Evolutionary conservation across 2,797 vertebrate species (phyloP).

Genomic region (Cheirogaleus major): DNA sequence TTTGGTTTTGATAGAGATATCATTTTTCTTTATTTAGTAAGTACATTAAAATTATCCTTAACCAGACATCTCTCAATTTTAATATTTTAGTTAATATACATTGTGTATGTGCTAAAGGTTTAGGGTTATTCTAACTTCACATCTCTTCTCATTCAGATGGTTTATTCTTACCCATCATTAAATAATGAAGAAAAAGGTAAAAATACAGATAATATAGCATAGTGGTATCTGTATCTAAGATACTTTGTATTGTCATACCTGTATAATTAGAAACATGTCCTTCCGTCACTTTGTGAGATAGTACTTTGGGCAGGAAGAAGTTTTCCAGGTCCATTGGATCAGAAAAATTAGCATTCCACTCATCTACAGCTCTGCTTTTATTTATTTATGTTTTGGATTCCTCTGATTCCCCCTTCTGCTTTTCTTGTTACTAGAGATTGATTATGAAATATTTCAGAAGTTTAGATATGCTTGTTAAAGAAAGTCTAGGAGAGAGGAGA

Average conservation of each 20-base stretch:
- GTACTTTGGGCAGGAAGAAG: not conserved
- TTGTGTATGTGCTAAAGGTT: not conserved
- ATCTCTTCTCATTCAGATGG: not conserved
- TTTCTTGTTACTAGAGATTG: not conserved
- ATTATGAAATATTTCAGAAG: slow-evolving; percentile 19
- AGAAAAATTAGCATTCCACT: not conserved
- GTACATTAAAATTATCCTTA: not conserved
- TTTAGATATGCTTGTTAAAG: slow-evolving; percentile 29
- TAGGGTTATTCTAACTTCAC: not conserved
- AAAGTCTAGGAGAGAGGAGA: not conserved
- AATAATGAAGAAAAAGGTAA: slow-evolving; percentile 12
- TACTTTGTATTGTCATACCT: not conserved
- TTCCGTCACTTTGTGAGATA: slow-evolving; percentile 2
- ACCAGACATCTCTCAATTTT: not conserved
- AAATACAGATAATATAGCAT: not conserved
- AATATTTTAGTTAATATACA: slow-evolving; percentile 35
- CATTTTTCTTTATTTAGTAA: not conserved
- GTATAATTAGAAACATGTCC: not conserved
- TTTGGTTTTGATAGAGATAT: not conserved
- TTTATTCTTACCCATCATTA: not conserved
- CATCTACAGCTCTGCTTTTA: not conserved
- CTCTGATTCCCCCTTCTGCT: not conserved
- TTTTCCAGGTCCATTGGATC: not conserved
- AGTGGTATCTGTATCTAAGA: not conserved
- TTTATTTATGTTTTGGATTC: not conserved